These are phyloP conservation scores for Galaxias olidus DNA, from an alignment of 2,797 vertebrate genomes.

Conservation along the genomic window DNA sequence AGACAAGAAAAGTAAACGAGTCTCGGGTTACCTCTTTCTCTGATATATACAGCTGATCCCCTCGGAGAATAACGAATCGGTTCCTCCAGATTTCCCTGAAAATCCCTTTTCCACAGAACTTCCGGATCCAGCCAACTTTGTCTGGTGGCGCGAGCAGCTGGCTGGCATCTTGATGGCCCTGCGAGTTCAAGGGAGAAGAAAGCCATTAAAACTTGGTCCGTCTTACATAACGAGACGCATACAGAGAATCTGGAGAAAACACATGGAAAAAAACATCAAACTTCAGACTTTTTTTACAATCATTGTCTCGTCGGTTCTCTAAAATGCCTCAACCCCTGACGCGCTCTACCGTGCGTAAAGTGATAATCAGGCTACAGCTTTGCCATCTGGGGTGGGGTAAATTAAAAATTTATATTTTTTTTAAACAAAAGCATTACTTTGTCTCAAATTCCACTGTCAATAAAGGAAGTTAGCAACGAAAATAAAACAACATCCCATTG, in stretches of 20 bases:
- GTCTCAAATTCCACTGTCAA: too few relatives aligned
- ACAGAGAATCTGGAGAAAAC: not conserved
- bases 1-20: too few relatives aligned
- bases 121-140: slow-evolving; percentile 94
- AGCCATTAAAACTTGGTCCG: slow-evolving; percentile 4
- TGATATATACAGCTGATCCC: slow-evolving; percentile 89
- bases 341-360: not conserved
- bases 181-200: slow-evolving; percentile 31
- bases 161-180: slow-evolving; percentile 81
- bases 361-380: not conserved
- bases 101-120: slow-evolving; percentile 92
- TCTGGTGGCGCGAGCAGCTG: slow-evolving; percentile 78
- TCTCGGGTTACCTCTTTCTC: slow-evolving; percentile 85
- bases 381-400: slow-evolving; percentile 40
- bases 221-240: not conserved
- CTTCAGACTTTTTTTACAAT: too few relatives aligned
- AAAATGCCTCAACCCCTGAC: not conserved
- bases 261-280: not conserved
- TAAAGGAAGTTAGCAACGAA: not conserved
- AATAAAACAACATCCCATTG: not conserved
- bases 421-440: too few relatives aligned
- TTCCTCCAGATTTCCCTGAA: slow-evolving; percentile 98
- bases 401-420: slow-evolving; percentile 18
- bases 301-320: not conserved
- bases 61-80: slow-evolving; percentile 87